Evolutionary conservation across 1,140 invertebrate species (phyloP), one percentile per base, ranked within the genome.

Genomic region (Lasioglossum albipes): DNA sequence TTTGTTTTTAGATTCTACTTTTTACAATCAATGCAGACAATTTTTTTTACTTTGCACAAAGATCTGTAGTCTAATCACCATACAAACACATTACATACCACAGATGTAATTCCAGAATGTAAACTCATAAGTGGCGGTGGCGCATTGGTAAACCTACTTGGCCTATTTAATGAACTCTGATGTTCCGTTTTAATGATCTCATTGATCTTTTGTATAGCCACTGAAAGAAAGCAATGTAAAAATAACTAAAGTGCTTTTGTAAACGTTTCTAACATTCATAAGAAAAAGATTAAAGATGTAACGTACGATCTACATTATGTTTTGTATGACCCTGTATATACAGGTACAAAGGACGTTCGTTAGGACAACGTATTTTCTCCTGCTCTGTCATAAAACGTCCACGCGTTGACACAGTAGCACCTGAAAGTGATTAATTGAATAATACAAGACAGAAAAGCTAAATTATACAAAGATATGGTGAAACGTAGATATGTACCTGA

Each of bases 391-490:
- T 94, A 83, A 95, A 95, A 73, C 95, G 91, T 18, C 95, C 95
- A 83, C 95, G 94, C 0, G 95, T 95, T 22, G 95, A 95, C 27
- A 96, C 95, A 66, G 94, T 94, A 79, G 95, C 95, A 74, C 95
- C 95, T 93, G 88, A 87, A 94, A 66, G 85, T 42, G 77, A 75
- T 68, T 68, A 2, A 65, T 65, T 9, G 2, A 12, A 27, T 2
- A 22, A 54, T 20, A 75, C 16, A 68, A 79, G 36, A 68, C 42
- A 49, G 2, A 2, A 12, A 27, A 82, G 49, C 41, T 27, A 52
- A 72, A 18, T 75, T 42, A 49, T 0, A 61, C 7, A 54, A 59
- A 16, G 52, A 22, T 42, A 65, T 70, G 31, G 20, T 6, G 72
- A 45, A 13, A 45, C 61, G 16, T 22, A 57, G 66, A 62, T 67